A percentile compares a stretch with the other conserved stretches of the same genome.
Conservation (phyloP, 2,797 vertebrate genomes). For the Nothura maculosa region DNA sequence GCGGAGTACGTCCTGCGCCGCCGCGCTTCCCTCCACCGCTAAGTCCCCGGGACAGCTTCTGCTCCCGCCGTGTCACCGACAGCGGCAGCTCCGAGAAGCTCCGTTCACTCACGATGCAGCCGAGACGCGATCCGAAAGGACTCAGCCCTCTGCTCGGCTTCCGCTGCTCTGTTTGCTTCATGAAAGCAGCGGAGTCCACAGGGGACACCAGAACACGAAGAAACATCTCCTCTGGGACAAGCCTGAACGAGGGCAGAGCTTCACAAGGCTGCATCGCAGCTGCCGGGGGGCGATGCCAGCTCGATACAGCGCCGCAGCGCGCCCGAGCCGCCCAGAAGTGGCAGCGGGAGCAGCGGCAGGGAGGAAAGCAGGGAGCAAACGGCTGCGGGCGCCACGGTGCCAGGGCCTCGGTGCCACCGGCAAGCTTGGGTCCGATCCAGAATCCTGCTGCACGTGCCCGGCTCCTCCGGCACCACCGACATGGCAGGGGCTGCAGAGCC, state of each 20-base stretch:
- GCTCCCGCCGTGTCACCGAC: neutral
- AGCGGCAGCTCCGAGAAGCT: neutral
- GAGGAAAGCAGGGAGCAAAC: neutral
- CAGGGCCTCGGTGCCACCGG: no score
- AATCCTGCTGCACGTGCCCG: no score
- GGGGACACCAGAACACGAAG: constrained; percentile 1
- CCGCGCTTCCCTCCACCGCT: neutral
- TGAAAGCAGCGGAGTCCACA: neutral
- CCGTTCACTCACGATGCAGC: neutral
- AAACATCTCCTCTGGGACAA: neutral
- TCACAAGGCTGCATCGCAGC: neutral
- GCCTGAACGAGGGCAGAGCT: neutral
- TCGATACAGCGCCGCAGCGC: neutral
- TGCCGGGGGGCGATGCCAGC: constrained; percentile 16
- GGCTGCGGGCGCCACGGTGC: no score
- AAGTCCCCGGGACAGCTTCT: neutral
- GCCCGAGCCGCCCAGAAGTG: neutral
- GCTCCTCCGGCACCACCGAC: no score
- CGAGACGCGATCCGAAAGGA: neutral
- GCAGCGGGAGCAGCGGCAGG: constrained; percentile 17
- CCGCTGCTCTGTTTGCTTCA: neutral
- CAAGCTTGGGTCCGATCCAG: no score
- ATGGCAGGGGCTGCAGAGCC: no score
- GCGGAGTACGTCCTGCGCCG: neutral
- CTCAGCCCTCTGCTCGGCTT: constrained; percentile 6